Percentiles rank a stretch among this genome's conserved stretches.
These are phyloP conservation scores for Drosophila atripex DNA, from an alignment of 2,888 invertebrate genomes.

Conservation along the genomic window DNA sequence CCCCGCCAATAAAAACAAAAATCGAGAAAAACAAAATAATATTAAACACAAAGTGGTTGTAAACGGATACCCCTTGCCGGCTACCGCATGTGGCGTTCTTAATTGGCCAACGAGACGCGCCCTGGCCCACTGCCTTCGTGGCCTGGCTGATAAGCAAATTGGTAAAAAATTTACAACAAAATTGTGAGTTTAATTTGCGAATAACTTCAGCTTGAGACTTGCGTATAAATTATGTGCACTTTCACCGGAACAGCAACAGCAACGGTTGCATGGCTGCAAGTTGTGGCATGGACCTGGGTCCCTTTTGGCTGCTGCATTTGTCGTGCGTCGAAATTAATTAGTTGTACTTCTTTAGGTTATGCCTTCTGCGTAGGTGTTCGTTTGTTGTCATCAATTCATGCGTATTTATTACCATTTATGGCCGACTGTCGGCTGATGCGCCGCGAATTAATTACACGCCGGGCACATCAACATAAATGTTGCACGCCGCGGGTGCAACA, in stretches of 20 bases:
- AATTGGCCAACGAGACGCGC: constrained; percentile 55
- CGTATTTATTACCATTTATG: constrained; percentile 67
- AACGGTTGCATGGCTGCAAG: constrained; percentile 1
- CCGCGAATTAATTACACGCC: constrained; percentile 67
- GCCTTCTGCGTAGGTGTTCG: constrained; percentile 60
- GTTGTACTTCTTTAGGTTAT: constrained; percentile 49
- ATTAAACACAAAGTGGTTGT: constrained; percentile 36
- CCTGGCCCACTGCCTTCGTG: constrained; percentile 12
- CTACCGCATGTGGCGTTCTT: constrained; percentile 71
- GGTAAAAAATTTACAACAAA: constrained; percentile 60
- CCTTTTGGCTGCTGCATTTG: constrained; percentile 46
- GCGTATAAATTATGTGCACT: constrained; percentile 71
- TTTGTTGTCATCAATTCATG: constrained; percentile 65
- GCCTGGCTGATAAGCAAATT: constrained; percentile 70
- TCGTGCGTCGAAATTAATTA: constrained; percentile 72
- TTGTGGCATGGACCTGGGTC: constrained; percentile 13
- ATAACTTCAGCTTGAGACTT: constrained; percentile 34
- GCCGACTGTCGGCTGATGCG: constrained; percentile 49
- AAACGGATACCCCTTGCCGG: constrained; percentile 54
- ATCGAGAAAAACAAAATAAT: neutral
- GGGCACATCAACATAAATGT: constrained; percentile 67
- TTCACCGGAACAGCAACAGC: constrained; percentile 53
- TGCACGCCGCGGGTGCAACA: constrained; percentile 65
- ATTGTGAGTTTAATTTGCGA: constrained; percentile 52
- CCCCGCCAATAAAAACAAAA: constrained; percentile 6